Conservation (phyloP, 2,113 vertebrate species). For the Tinamus guttatus region DNA sequence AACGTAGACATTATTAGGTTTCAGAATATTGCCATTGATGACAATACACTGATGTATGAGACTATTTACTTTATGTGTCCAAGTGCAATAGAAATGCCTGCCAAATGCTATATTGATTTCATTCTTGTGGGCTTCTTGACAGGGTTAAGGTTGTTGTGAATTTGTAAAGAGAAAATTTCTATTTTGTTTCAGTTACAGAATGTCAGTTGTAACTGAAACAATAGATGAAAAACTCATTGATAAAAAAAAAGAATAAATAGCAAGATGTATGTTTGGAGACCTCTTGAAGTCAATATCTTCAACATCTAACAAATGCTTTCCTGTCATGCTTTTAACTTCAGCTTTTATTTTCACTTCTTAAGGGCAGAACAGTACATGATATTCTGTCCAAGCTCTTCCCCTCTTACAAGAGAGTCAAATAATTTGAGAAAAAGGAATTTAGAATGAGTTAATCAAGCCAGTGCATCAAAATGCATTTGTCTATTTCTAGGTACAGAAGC, state of each 20-base stretch:
- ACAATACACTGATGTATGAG: background rate
- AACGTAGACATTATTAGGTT: background rate
- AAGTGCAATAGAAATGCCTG: conserved; percentile 7
- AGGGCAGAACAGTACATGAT: background rate
- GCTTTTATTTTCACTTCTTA: background rate
- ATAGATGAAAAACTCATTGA: conserved; percentile 23
- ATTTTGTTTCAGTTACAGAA: background rate
- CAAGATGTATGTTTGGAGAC: background rate
- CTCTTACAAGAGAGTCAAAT: background rate
- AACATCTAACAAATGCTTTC: background rate
- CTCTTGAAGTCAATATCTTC: background rate
- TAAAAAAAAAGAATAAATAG: background rate
- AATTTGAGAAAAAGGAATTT: background rate
- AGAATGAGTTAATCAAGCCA: background rate
- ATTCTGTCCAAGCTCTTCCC: background rate
- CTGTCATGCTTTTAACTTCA: background rate
- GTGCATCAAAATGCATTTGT: background rate
- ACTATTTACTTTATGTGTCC: background rate
- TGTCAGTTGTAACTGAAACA: background rate
- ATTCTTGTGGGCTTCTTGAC: background rate
- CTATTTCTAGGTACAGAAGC: background rate
- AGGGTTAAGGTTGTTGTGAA: background rate
- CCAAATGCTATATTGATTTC: background rate
- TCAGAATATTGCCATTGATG: background rate
- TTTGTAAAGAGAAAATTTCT: background rate